Base-by-base conservation (phyloP, 2,888 invertebrate species). In the Athetis lepigone region DNA sequence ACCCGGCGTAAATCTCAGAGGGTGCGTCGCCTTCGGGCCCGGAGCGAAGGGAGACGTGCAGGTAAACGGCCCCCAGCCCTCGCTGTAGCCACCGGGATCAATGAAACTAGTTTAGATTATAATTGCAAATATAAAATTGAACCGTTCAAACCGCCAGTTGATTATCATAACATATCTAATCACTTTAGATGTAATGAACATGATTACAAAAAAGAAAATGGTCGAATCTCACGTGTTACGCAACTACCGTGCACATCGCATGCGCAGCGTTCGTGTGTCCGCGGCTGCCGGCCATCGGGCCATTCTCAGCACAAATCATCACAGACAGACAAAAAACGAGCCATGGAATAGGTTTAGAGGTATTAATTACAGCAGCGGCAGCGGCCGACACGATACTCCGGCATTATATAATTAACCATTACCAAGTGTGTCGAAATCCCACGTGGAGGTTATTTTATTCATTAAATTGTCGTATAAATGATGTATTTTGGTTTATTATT, bases 1-100 rank as follows among this genome's bases (percentile, higher is more conserved):
- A 92, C 92, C 92, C 93, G 92, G 92, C 88, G 89, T 88, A 88
- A 90, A 91, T 92, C 90, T 89, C 91, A 85, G 89, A 92, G 93
- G 93, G 93, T 91, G 93, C 92, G 82, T 76, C 33, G 78, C 79
- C 79, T 78, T 75, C 64, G 82, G 81, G 71, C 71, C 61, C 11
- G 54, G 68, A 50, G 76, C 81, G 77, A 83, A 83, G 83, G 85
- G 85, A 84, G 82, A 79, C 79, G 82, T 82, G 90, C 93, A 94
- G 94, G 94, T 94, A 93, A 93, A 89, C 92, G 90, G 88, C 83
- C 88, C 81, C 82, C 79, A 79, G 60, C 78, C 79, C 68, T 67
- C 70, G 68, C 75, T 76, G 63, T 72, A 71, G 80, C 80, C 73
- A 81, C 81, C 65, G 80, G 82, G 77, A 82, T 72, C 65, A 77